Evolutionary conservation across 2,113 vertebrate species (phyloP).

Genomic region (Pseudolaguvia tuberculata): DNA sequence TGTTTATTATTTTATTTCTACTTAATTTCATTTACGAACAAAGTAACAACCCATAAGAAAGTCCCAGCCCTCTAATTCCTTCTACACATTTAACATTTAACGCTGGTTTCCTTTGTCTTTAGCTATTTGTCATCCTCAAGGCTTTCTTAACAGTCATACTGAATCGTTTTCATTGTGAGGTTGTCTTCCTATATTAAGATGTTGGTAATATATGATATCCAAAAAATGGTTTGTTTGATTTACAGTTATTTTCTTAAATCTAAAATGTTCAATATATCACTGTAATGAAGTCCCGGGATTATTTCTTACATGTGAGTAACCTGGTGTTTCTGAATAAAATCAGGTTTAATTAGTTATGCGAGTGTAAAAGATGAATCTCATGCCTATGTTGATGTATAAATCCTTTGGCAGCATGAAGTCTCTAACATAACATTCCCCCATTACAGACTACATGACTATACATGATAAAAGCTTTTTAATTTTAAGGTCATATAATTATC

Average conservation of each 20-base stretch:
- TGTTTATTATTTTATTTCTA: neutral
- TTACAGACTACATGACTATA: constrained; percentile 60
- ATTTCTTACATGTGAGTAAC: constrained; percentile 18
- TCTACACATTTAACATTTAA: too few relatives aligned
- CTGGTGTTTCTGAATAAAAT: neutral
- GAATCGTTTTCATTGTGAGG: neutral
- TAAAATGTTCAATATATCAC: constrained; percentile 4
- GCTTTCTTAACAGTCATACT: neutral
- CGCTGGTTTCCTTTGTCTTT: too few relatives aligned
- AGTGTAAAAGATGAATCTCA: constrained; percentile 13
- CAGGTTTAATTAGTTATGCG: constrained; percentile 1
- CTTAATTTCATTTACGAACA: neutral
- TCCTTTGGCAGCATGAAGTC: constrained; percentile 55
- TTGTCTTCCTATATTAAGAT: constrained; percentile 29
- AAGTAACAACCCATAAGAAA: neutral
- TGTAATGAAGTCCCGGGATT: constrained; percentile 48
- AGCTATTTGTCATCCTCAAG: neutral
- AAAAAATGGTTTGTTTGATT: neutral
- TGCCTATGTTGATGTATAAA: constrained; percentile 28
- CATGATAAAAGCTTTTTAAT: constrained; percentile 57
- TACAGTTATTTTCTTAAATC: constrained; percentile 12
- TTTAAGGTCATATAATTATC: constrained; percentile 61
- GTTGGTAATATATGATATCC: neutral
- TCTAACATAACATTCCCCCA: constrained; percentile 55
- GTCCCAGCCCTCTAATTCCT: neutral